phyloP scores from a whole-genome alignment of 2,888 invertebrate species.

The Pristionchus arcanus region DNA sequence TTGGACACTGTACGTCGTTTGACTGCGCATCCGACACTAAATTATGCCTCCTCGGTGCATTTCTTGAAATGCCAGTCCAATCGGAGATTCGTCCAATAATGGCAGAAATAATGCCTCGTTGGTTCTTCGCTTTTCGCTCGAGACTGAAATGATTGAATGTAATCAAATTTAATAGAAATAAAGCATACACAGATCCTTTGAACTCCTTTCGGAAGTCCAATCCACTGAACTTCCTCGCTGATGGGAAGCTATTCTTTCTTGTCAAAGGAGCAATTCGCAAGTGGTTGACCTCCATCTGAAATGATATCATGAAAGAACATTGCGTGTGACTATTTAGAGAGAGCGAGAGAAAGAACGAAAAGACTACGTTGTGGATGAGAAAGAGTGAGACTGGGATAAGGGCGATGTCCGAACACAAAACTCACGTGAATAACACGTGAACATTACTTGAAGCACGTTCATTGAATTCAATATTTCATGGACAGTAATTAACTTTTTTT shows the following conservation, averaged over 20 bases:
- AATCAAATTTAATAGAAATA: not conserved
- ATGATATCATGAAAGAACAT: conserved; percentile 25
- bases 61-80: conserved; percentile 39
- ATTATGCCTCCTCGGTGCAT: not conserved
- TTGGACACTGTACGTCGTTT: not conserved
- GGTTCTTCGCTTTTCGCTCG: conserved; percentile 21
- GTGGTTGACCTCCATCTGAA: conserved; percentile 14
- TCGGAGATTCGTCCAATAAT: conserved; percentile 5
- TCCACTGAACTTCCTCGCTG: not conserved
- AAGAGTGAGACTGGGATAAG: conserved; percentile 41
- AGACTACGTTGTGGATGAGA: conserved; percentile 22
- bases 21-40: not conserved
- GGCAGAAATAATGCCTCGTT: conserved; percentile 29
- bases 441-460: not conserved
- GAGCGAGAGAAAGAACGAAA: conserved; percentile 37
- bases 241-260: conserved; percentile 52
- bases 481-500: too few relatives aligned
- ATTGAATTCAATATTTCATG: too few relatives aligned
- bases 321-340: not conserved
- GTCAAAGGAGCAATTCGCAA: not conserved
- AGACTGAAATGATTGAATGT: conserved; percentile 9
- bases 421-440: conserved; percentile 45
- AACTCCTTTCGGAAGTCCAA: conserved; percentile 50
- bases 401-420: conserved; percentile 29
- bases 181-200: conserved; percentile 50